These are phyloP conservation scores for Plemyria rubiginata DNA, from an alignment of 2,888 invertebrate genomes.

Conservation along the genomic window DNA sequence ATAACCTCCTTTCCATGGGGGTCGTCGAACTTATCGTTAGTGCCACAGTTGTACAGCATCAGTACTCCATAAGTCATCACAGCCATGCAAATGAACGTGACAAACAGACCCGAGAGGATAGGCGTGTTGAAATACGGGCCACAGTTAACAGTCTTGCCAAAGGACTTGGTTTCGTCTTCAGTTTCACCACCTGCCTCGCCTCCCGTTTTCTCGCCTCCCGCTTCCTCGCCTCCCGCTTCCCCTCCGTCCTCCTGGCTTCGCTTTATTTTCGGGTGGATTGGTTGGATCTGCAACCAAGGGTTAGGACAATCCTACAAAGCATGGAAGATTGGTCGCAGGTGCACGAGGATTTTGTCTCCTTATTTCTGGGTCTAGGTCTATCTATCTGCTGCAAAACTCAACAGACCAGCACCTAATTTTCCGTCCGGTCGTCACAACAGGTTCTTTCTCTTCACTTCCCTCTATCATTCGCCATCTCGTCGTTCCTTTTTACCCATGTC, in stretches of 20 bases:
- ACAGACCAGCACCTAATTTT: no score
- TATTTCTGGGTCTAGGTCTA: no score
- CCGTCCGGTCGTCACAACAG: no score
- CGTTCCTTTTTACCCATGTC: no score
- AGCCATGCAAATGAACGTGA: conserved; percentile 43
- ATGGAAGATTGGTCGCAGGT: no score
- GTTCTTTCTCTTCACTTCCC: no score
- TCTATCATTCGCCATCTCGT: no score
- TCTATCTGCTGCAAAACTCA: no score
- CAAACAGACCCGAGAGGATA: conserved; percentile 52
- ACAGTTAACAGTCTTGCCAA: conserved; percentile 55
- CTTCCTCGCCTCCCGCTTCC: not conserved
- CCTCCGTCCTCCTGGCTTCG: not conserved
- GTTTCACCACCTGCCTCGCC: not conserved
- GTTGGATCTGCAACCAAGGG: conserved; percentile 38
- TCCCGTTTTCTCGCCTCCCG: not conserved
- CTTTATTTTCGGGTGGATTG: conserved; percentile 15
- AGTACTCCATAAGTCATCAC: conserved; percentile 52
- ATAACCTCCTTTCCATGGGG: conserved; percentile 48
- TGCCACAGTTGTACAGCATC: conserved; percentile 44
- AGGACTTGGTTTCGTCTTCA: conserved; percentile 27
- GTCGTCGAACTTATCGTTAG: conserved; percentile 60
- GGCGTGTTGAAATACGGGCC: conserved; percentile 57
- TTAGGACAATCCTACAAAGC: no score
- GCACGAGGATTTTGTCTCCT: no score